phyloP scores from a whole-genome alignment of 2,113 vertebrate genomes.

The Columba livia region DNA sequence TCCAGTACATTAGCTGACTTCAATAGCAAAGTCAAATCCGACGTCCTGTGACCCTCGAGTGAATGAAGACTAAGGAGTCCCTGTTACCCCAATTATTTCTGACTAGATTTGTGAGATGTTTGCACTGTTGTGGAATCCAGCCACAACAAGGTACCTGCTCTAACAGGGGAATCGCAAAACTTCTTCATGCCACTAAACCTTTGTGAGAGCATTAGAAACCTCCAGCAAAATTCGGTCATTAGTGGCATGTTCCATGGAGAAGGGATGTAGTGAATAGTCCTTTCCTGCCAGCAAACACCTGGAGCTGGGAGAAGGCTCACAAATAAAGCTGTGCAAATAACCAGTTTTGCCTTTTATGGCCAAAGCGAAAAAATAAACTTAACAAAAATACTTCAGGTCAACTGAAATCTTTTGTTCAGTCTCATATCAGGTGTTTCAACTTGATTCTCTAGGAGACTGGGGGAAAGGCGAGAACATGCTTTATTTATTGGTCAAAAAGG shows the following conservation, averaged over 20 bases:
- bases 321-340: conserved; percentile 22
- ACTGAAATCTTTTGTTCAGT: background rate
- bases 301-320: background rate
- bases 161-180: background rate
- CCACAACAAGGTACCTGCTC: background rate
- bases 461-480: background rate
- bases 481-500: background rate
- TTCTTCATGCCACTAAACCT: background rate
- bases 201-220: background rate
- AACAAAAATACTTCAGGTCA: background rate
- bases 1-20: conserved; percentile 37
- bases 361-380: background rate
- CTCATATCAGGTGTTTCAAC: background rate
- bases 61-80: conserved; percentile 26
- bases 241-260: background rate
- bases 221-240: background rate
- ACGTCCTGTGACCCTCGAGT: background rate
- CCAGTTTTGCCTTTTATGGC: background rate
- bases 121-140: background rate
- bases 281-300: background rate
- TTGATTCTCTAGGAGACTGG: background rate
- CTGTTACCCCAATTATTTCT: conserved; percentile 43
- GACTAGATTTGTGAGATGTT: conserved; percentile 45
- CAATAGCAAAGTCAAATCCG: conserved; percentile 15
- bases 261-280: background rate